These are phyloP conservation scores for Taeniopygia guttata DNA, from an alignment of 2,797 vertebrate species.

Conservation along the genomic window DNA sequence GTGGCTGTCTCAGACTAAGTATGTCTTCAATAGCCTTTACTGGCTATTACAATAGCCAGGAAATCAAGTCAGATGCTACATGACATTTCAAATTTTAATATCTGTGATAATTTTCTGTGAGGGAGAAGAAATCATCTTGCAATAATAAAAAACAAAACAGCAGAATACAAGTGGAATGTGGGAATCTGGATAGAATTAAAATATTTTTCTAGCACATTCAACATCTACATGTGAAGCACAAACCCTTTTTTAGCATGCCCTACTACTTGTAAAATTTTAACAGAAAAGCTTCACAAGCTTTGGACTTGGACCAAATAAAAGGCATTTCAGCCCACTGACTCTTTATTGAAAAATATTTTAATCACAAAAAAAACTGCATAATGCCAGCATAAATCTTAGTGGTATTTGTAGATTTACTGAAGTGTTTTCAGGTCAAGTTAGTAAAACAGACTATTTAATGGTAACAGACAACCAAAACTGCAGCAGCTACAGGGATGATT, in stretches of 20 bases:
- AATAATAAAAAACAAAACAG: not conserved
- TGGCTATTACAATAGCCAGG: not conserved
- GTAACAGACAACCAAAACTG: not conserved
- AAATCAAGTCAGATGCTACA: not conserved
- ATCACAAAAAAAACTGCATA: not conserved
- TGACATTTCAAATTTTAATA: not conserved
- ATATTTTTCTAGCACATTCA: not conserved
- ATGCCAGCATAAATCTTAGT: not conserved
- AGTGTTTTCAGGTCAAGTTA: not conserved
- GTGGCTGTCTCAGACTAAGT: not conserved
- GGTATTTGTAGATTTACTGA: not conserved
- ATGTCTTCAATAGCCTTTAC: not conserved
- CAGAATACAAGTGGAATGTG: not conserved
- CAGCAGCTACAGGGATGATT: not conserved
- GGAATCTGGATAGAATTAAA: not conserved
- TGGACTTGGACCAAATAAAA: not conserved
- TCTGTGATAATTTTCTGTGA: not conserved
- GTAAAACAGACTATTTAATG: not conserved
- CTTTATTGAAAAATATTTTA: not conserved
- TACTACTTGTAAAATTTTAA: not conserved
- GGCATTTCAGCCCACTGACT: not conserved
- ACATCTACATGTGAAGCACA: not conserved
- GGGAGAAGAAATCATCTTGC: not conserved
- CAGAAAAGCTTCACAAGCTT: not conserved
- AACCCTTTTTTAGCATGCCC: not conserved